Percentiles rank a stretch among this genome's conserved stretches.
Conservation (phyloP, 2,797 vertebrate genomes). For the Diplodus puntazzo region DNA sequence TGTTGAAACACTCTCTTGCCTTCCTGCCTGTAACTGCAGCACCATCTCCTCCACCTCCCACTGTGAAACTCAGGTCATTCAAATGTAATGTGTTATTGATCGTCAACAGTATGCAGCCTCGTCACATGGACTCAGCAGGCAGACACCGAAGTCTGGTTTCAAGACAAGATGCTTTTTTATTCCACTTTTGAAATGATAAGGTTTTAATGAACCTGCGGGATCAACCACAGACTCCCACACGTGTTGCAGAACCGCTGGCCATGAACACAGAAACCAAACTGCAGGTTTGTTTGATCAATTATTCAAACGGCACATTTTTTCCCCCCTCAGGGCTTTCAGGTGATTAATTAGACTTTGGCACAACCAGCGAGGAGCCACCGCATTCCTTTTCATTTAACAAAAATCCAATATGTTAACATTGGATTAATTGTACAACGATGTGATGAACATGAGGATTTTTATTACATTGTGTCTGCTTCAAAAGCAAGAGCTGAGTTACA, state of each 20-base stretch:
- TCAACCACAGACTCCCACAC: background rate
- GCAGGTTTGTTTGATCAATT: background rate
- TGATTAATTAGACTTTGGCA: background rate
- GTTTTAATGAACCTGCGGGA: constrained; percentile 19
- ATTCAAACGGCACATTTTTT: background rate
- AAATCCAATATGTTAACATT: background rate
- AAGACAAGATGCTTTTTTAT: background rate
- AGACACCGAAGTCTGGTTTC: too few species aligned
- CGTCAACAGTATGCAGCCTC: too few species aligned
- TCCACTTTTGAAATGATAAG: background rate
- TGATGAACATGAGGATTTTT: background rate
- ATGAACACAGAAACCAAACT: background rate
- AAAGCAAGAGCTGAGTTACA: too few species aligned
- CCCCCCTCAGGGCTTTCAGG: background rate
- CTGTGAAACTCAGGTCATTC: too few species aligned
- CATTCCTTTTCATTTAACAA: background rate
- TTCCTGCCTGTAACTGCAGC: too few species aligned
- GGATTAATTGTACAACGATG: background rate
- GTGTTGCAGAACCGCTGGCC: background rate
- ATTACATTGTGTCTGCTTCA: background rate
- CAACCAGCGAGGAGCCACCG: background rate
- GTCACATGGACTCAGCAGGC: too few species aligned
- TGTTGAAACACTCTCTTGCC: too few species aligned
- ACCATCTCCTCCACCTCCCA: too few species aligned
- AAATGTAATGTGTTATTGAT: too few species aligned